phyloP scores from a whole-genome alignment of 2,888 invertebrate species.

The Morpho deidamia region DNA sequence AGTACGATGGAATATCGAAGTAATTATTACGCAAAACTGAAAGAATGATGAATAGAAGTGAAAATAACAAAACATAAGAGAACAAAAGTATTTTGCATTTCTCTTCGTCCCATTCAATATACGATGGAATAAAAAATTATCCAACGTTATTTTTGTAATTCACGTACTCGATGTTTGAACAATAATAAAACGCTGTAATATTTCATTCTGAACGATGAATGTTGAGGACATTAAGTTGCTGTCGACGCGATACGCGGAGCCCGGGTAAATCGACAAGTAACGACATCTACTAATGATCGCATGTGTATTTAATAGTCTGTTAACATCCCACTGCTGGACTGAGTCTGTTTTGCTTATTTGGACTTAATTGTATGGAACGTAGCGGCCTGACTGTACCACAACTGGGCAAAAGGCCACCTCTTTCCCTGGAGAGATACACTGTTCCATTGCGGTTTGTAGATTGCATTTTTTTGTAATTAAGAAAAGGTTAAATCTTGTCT shows the following conservation, averaged over 20 bases:
- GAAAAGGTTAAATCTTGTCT: no score
- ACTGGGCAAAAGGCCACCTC: no score
- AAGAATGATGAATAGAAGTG: no score
- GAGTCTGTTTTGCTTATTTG: neutral
- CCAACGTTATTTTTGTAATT: neutral
- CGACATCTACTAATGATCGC: slow-evolving; percentile 11
- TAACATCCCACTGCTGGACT: no score
- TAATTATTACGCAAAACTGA: no score
- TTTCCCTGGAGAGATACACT: no score
- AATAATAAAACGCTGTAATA: neutral
- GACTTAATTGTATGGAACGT: no score
- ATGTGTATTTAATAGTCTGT: neutral
- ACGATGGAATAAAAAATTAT: neutral
- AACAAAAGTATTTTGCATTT: neutral
- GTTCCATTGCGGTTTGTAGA: no score
- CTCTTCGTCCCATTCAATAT: neutral
- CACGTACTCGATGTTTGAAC: neutral
- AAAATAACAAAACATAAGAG: neutral
- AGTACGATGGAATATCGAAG: no score
- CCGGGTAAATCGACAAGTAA: slow-evolving; percentile 18
- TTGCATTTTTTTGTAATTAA: no score
- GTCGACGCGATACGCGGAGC: neutral
- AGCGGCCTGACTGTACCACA: no score
- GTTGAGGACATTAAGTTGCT: neutral
- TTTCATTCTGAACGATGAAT: neutral